Percentiles rank a stretch among this genome's conserved stretches.
phyloP scores from a whole-genome alignment of 2,888 invertebrate genomes.

The Hanleya hanleyi region DNA sequence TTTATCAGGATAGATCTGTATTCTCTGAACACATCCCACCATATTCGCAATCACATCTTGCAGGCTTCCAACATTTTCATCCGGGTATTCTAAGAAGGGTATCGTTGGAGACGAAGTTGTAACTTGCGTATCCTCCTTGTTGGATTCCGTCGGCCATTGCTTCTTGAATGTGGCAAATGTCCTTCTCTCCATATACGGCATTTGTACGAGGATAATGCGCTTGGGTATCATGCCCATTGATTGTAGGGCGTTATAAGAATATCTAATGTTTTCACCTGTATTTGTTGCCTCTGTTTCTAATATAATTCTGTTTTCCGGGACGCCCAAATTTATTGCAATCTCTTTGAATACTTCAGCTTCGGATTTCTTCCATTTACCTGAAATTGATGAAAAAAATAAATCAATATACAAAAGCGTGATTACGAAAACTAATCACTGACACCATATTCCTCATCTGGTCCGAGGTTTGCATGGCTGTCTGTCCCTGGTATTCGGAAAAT shows the following conservation, averaged over 20 bases:
- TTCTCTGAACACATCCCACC: slow-evolving; percentile 56
- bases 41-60: slow-evolving; percentile 49
- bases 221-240: slow-evolving; percentile 24
- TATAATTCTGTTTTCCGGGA: slow-evolving; percentile 50
- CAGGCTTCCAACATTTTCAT: slow-evolving; percentile 45
- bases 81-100: slow-evolving; percentile 51
- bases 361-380: slow-evolving; percentile 52
- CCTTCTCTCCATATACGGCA: slow-evolving; percentile 64
- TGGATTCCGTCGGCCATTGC: slow-evolving; percentile 54
- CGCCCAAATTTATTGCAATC: slow-evolving; percentile 49
- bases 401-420: not conserved
- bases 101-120: slow-evolving; percentile 61
- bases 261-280: slow-evolving; percentile 60
- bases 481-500: too few relatives aligned
- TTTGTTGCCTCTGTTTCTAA: slow-evolving; percentile 59
- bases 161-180: slow-evolving; percentile 63
- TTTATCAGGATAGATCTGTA: slow-evolving; percentile 49
- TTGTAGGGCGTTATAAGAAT: slow-evolving; percentile 47
- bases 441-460: too few relatives aligned
- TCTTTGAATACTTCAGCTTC: slow-evolving; percentile 61
- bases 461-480: too few relatives aligned
- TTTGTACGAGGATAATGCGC: slow-evolving; percentile 59
- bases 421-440: too few relatives aligned
- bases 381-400: slow-evolving; percentile 9
- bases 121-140: slow-evolving; percentile 35